phyloP scores from a whole-genome alignment of 2,888 invertebrate genomes.

The Clivina fossor region DNA sequence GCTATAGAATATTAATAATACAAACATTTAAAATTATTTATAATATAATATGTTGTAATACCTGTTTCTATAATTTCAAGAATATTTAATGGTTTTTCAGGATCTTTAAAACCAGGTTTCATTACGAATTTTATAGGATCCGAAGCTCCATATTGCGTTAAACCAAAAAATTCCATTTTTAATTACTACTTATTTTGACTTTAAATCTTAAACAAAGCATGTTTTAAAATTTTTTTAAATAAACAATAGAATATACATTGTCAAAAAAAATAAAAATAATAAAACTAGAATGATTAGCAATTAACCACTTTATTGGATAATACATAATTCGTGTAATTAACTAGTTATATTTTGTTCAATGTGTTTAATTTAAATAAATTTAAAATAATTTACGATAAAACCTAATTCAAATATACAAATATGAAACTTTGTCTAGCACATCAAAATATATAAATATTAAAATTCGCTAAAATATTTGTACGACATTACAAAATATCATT shows the following conservation, averaged over 20 bases:
- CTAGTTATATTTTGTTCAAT: background rate
- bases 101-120: constrained; percentile 55
- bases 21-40: background rate
- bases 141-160: constrained; percentile 56
- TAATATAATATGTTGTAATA: constrained; percentile 22
- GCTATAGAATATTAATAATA: background rate
- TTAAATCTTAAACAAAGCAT: background rate
- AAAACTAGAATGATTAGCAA: background rate
- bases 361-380: background rate
- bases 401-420: too few relatives aligned
- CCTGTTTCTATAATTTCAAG: constrained; percentile 51
- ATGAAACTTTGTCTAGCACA: too few relatives aligned
- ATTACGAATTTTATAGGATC: constrained; percentile 56
- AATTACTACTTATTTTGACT: background rate
- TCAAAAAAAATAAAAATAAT: background rate
- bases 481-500: too few relatives aligned
- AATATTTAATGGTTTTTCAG: constrained; percentile 51
- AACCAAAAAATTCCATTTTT: constrained; percentile 59
- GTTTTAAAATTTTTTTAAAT: background rate
- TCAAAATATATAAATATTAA: too few relatives aligned
- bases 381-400: background rate
- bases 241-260: background rate
- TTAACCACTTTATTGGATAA: too few relatives aligned
- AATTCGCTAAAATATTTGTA: too few relatives aligned
- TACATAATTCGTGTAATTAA: constrained; percentile 1